Percentiles rank a stretch among this genome's conserved stretches.
Evolutionary conservation across 1,140 invertebrate genomes (phyloP).

Genomic region (Drosophila seguyi): DNA sequence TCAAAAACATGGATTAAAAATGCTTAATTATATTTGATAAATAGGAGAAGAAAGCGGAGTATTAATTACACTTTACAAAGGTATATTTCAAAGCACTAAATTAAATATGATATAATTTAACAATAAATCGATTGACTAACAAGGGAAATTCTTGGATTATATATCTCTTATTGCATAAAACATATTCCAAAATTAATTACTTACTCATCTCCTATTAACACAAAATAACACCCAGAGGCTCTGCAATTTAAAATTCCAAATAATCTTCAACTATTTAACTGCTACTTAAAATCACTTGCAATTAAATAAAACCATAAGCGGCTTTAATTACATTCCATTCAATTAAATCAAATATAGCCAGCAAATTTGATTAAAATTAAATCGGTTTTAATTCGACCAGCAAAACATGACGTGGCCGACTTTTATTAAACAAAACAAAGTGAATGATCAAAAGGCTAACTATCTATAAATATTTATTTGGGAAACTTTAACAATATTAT

Average conservation of each 20-base stretch:
- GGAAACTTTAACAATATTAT: conserved; percentile 31
- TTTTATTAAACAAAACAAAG: conserved; percentile 2
- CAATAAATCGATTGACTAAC: neutral
- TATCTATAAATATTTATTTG: conserved; percentile 33
- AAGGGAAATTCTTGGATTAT: neutral
- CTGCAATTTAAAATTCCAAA: neutral
- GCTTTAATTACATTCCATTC: conserved; percentile 4
- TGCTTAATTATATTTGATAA: neutral
- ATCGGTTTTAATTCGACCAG: neutral
- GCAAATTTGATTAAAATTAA: conserved; percentile 4
- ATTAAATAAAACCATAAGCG: neutral
- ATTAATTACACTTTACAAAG: neutral
- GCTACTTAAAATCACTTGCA: neutral
- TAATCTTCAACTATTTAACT: neutral
- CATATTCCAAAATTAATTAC: neutral
- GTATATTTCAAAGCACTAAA: neutral
- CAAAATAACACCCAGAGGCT: neutral
- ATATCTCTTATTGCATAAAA: neutral
- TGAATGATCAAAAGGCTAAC: conserved; percentile 6
- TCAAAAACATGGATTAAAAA: neutral
- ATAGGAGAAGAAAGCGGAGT: too few relatives aligned
- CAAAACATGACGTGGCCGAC: neutral
- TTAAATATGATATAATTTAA: neutral
- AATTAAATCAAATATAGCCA: neutral
- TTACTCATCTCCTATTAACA: neutral